A percentile compares a stretch with the other conserved stretches of the same genome.
Conservation (phyloP, 2,113 vertebrate genomes). For the Sminthopsis crassicaudata region DNA sequence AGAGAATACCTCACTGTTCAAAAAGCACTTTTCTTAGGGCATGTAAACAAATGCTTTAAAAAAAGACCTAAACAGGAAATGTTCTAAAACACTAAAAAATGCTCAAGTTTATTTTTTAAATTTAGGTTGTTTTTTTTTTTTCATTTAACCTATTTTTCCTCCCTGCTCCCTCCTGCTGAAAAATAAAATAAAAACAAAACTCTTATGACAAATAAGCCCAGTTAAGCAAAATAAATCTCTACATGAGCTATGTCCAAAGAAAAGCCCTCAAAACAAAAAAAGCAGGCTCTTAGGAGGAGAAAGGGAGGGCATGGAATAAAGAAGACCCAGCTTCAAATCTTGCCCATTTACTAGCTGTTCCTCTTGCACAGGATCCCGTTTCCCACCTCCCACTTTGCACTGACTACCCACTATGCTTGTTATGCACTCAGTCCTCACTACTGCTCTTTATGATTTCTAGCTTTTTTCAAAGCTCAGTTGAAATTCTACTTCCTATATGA, state of each 20-base stretch:
- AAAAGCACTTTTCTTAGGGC: not conserved
- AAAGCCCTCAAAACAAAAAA: not conserved
- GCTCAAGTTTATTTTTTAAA: not conserved
- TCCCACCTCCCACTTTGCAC: not conserved
- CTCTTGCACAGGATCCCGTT: not conserved
- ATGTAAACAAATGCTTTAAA: not conserved
- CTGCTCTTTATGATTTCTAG: not conserved
- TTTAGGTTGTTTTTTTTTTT: not conserved
- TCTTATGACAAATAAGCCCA: not conserved
- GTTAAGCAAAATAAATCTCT: not conserved
- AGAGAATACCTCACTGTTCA: not conserved
- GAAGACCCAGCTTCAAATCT: not conserved
- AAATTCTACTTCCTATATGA: not conserved
- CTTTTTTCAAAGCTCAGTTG: not conserved
- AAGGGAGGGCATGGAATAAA: not conserved
- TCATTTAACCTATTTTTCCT: not conserved
- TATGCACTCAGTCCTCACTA: not conserved
- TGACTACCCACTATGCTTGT: not conserved
- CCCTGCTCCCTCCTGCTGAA: not conserved
- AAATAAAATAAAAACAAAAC: not conserved
- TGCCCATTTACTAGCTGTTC: not conserved
- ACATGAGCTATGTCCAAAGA: not conserved
- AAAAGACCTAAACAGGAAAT: not conserved
- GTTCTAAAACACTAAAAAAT: not conserved
- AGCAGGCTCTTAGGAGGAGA: too few species aligned